Evolutionary conservation across 2,888 invertebrate genomes (phyloP).

Genomic region (Synergus itoensis): DNA sequence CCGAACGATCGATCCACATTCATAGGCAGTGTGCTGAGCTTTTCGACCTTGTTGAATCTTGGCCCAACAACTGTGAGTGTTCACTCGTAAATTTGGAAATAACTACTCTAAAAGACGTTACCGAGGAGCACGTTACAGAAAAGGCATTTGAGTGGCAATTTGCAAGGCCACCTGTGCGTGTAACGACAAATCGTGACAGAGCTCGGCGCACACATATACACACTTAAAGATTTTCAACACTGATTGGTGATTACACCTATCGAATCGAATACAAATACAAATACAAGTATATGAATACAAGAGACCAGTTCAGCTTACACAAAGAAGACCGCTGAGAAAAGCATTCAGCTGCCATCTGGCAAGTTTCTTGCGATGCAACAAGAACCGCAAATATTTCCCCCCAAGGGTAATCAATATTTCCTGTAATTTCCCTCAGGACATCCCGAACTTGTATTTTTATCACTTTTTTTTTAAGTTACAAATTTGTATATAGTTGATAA

Average conservation of each 20-base stretch:
- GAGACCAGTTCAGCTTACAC: no score
- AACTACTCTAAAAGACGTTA: conserved; percentile 44
- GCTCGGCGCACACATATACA: conserved; percentile 10
- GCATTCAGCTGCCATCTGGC: conserved; percentile 28
- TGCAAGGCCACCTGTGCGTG: conserved; percentile 60
- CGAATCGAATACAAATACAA: background rate
- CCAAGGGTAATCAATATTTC: conserved; percentile 27
- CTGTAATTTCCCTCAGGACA: background rate
- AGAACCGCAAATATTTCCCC: background rate
- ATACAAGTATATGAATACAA: background rate
- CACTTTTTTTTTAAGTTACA: no score
- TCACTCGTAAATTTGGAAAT: conserved; percentile 46
- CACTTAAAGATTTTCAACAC: background rate
- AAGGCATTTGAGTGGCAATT: conserved; percentile 48
- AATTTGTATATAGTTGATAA: no score
- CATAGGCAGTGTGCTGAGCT: background rate
- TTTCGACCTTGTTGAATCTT: conserved; percentile 22
- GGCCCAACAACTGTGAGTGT: background rate
- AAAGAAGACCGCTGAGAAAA: conserved; percentile 7
- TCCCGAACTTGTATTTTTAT: background rate
- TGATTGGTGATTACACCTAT: conserved; percentile 17
- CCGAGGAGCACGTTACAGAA: conserved; percentile 29
- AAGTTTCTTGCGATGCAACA: background rate
- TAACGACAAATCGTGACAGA: conserved; percentile 54
- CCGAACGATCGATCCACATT: conserved; percentile 1